Conservation (phyloP, 1,140 invertebrate genomes). For the Scaptomyza pallida region DNA sequence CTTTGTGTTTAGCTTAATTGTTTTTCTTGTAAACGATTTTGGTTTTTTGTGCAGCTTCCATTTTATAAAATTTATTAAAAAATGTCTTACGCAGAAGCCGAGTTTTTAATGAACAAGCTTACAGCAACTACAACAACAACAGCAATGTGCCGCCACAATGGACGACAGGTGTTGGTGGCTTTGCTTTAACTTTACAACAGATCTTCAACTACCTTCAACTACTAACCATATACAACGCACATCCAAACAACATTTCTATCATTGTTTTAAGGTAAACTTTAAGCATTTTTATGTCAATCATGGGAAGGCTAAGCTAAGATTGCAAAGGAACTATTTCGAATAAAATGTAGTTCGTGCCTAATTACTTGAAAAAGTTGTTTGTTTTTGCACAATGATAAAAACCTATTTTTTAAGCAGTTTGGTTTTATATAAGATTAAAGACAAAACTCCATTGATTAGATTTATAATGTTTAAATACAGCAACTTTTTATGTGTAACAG, state of each 20-base stretch:
- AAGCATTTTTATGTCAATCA: slow-evolving; percentile 82
- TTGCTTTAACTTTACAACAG: slow-evolving; percentile 27
- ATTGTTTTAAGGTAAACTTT: slow-evolving; percentile 83
- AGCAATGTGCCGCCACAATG: slow-evolving; percentile 36
- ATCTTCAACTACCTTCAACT: slow-evolving; percentile 2
- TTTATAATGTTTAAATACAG: too few species aligned
- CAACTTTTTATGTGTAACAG: too few species aligned
- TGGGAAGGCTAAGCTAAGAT: slow-evolving; percentile 13
- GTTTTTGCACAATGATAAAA: too few species aligned
- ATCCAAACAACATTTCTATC: slow-evolving; percentile 61
- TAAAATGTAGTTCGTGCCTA: neutral
- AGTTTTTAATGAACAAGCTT: slow-evolving; percentile 64
- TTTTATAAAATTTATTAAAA: slow-evolving; percentile 81
- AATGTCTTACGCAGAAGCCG: slow-evolving; percentile 80
- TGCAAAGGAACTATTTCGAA: neutral
- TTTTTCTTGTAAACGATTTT: slow-evolving; percentile 77
- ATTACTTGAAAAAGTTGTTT: neutral
- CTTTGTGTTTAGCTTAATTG: slow-evolving; percentile 65
- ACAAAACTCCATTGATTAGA: too few species aligned
- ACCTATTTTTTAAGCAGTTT: too few species aligned
- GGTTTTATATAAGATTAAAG: too few species aligned
- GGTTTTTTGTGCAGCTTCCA: slow-evolving; percentile 65
- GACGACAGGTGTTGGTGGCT: slow-evolving; percentile 43
- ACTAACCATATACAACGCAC: slow-evolving; percentile 1
- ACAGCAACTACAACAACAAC: slow-evolving; percentile 7